Evolutionary conservation across 2,797 vertebrate genomes (phyloP).

Genomic region (Brotula barbata): DNA sequence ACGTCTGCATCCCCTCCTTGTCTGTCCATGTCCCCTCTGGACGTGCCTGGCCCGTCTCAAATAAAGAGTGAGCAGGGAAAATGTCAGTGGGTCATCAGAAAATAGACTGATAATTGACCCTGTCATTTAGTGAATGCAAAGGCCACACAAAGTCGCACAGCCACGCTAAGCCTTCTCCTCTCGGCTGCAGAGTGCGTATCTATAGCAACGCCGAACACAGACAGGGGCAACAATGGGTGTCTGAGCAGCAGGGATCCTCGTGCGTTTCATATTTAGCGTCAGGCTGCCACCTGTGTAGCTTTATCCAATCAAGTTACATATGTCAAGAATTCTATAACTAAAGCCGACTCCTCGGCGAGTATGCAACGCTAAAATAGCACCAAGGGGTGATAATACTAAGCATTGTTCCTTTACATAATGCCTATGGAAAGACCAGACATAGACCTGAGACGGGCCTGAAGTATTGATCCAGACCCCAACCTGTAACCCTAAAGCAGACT

Average conservation of each 20-base stretch:
- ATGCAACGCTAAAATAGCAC: conserved; percentile 57
- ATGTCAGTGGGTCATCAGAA: conserved; percentile 65
- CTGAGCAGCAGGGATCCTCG: conserved; percentile 14
- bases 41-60: conserved; percentile 37
- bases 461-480: too few relatives aligned
- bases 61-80: conserved; percentile 43
- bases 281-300: conserved; percentile 60
- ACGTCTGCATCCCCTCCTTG: conserved; percentile 6
- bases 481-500: too few relatives aligned
- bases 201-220: conserved; percentile 66
- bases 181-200: conserved; percentile 41
- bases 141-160: conserved; percentile 37
- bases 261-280: conserved; percentile 50
- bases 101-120: conserved; percentile 76
- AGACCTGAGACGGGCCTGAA: too few relatives aligned
- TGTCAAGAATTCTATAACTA: conserved; percentile 64
- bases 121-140: conserved; percentile 57
- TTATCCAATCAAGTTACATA: conserved; percentile 61
- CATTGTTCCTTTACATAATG: conserved; percentile 33
- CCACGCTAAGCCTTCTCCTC: conserved; percentile 58
- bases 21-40: conserved; percentile 7
- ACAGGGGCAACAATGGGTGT: conserved; percentile 58
- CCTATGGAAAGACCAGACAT: too few relatives aligned
- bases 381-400: conserved; percentile 18
- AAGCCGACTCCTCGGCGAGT: conserved; percentile 34